Conservation (phyloP, 2,888 invertebrate genomes). For the Hyles lineata region DNA sequence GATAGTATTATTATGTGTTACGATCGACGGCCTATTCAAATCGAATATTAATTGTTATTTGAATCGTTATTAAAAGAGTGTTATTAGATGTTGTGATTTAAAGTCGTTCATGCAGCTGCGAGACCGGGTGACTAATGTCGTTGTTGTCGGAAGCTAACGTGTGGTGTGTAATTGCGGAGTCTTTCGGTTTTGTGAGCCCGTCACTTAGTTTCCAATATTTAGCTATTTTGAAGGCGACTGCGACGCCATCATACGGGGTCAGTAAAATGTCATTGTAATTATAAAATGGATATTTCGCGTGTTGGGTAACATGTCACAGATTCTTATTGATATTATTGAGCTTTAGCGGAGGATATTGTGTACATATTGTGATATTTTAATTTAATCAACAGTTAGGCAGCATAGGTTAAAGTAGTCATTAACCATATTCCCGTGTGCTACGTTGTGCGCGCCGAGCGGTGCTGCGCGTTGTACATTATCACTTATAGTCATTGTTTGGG, state of each 20-base stretch:
- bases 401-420: constrained; percentile 70
- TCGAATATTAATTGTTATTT: constrained; percentile 52
- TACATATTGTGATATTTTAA: constrained; percentile 85
- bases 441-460: constrained; percentile 43
- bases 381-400: constrained; percentile 79
- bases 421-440: constrained; percentile 64
- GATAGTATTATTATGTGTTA: constrained; percentile 67
- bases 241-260: constrained; percentile 47
- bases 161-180: constrained; percentile 22
- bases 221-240: constrained; percentile 33
- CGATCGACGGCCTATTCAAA: constrained; percentile 56
- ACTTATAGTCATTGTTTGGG: constrained; percentile 43
- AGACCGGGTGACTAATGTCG: constrained; percentile 45
- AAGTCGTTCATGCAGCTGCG: constrained; percentile 44
- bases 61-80: constrained; percentile 44
- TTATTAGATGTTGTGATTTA: constrained; percentile 51
- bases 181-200: constrained; percentile 35
- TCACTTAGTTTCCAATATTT: constrained; percentile 26
- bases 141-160: constrained; percentile 28
- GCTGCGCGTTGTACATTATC: constrained; percentile 33
- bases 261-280: constrained; percentile 55
- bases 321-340: constrained; percentile 71
- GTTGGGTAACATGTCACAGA: constrained; percentile 58
- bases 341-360: constrained; percentile 75
- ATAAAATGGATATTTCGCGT: constrained; percentile 43